Evolutionary conservation across 2,888 invertebrate species (phyloP).

Genomic region (Torymus texanus): DNA sequence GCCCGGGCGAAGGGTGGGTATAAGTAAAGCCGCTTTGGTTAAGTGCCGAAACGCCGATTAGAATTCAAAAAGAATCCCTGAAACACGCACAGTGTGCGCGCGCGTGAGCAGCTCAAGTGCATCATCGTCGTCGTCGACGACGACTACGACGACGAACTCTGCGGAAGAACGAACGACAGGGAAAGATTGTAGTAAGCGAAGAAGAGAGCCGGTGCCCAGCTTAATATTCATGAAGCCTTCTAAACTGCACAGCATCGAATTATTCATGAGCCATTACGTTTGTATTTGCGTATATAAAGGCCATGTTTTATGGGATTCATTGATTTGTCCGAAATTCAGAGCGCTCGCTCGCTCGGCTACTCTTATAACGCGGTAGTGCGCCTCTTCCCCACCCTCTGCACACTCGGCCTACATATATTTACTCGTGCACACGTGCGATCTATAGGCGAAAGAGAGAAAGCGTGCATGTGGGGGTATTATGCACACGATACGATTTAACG

Average conservation of each 20-base stretch:
- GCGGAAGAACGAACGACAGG: not conserved
- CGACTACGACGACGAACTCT: not conserved
- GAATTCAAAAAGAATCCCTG: slow-evolving; percentile 50
- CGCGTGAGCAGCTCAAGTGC: slow-evolving; percentile 12
- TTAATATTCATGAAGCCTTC: slow-evolving; percentile 51
- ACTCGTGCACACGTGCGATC: not conserved
- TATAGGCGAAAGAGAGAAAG: not conserved
- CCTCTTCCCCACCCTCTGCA: no score
- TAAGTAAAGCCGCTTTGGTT: slow-evolving; percentile 44
- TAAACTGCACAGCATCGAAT: slow-evolving; percentile 39
- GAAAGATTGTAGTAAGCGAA: not conserved
- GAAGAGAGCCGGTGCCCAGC: not conserved
- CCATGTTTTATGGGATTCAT: slow-evolving; percentile 25
- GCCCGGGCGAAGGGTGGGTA: not conserved
- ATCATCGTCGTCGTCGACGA: not conserved
- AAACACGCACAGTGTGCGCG: slow-evolving; percentile 15
- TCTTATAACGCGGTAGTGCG: no score
- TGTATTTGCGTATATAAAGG: slow-evolving; percentile 27
- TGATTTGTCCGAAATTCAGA: slow-evolving; percentile 40
- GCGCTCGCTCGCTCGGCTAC: not conserved
- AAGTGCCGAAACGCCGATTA: slow-evolving; percentile 46
- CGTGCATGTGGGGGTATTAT: not conserved
- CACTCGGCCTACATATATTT: no score
- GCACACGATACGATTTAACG: slow-evolving; percentile 41
- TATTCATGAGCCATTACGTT: slow-evolving; percentile 47